These are phyloP conservation scores for Eulemur rufifrons DNA, from an alignment of 2,113 vertebrate genomes.

Conservation along the genomic window DNA sequence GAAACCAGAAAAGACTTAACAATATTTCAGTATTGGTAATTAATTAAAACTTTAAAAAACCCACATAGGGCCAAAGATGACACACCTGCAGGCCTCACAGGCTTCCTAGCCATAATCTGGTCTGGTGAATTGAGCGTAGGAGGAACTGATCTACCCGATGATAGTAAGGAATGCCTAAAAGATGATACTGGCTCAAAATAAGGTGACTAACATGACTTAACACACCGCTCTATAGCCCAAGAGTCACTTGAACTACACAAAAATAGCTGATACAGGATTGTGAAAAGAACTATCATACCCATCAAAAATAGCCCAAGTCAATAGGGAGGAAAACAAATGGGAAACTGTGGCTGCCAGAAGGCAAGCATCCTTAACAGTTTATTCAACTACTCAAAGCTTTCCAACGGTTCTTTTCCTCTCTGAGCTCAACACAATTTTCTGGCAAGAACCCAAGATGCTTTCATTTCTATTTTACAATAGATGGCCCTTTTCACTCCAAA, in stretches of 20 bases:
- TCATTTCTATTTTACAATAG: neutral
- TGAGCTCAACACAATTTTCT: neutral
- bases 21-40: neutral
- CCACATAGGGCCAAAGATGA: neutral
- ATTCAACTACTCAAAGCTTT: neutral
- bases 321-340: neutral
- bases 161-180: neutral
- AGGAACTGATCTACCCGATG: neutral
- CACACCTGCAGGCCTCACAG: neutral
- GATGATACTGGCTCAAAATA: neutral
- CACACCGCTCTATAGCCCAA: neutral
- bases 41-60: neutral
- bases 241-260: neutral
- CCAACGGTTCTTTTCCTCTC: neutral
- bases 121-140: neutral
- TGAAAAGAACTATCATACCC: neutral
- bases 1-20: neutral
- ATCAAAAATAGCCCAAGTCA: neutral
- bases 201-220: neutral
- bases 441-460: neutral
- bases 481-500: neutral
- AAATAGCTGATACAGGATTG: neutral
- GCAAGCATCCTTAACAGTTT: neutral
- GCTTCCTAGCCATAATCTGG: neutral
- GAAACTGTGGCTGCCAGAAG: conserved; percentile 6